Conservation (phyloP, 2,797 vertebrate species). For the Ciconia nigra region DNA sequence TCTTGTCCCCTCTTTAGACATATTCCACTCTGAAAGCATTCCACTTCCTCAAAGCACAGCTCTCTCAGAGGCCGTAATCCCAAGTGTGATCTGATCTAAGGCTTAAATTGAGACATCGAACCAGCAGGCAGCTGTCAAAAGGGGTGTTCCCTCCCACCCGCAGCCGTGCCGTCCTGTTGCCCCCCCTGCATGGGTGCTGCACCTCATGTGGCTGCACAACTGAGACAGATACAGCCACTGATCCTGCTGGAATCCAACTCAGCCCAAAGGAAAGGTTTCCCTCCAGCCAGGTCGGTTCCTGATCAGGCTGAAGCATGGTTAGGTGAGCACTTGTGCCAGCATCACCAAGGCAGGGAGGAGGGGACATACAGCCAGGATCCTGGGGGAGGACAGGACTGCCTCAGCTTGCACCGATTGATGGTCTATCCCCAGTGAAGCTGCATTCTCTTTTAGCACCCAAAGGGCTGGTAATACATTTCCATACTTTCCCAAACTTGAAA, state of each 20-base stretch:
- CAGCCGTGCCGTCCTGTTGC: accelerated
- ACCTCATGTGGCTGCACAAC: not conserved
- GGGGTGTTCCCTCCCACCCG: not conserved
- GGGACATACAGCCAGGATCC: not conserved
- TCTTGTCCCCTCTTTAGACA: not conserved
- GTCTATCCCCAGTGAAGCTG: not conserved
- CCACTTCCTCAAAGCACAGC: not conserved
- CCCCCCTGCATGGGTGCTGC: not conserved
- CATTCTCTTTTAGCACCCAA: not conserved
- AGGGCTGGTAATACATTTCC: not conserved
- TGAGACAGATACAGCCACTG: not conserved
- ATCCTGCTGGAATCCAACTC: not conserved
- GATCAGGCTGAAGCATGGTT: not conserved
- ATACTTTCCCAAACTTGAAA: not conserved
- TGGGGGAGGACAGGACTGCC: not conserved
- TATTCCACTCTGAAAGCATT: not conserved
- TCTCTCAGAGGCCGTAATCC: not conserved
- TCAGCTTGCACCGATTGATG: not conserved
- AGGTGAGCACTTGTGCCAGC: not conserved
- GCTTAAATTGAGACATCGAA: not conserved
- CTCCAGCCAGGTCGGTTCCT: not conserved
- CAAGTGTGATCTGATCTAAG: not conserved
- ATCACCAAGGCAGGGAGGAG: not conserved
- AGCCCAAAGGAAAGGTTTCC: not conserved
- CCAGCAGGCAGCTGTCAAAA: not conserved